A percentile compares a stretch with the other conserved stretches of the same genome.
Evolutionary conservation across 1,140 invertebrate species (phyloP).

Genomic region (Prorops nasuta): DNA sequence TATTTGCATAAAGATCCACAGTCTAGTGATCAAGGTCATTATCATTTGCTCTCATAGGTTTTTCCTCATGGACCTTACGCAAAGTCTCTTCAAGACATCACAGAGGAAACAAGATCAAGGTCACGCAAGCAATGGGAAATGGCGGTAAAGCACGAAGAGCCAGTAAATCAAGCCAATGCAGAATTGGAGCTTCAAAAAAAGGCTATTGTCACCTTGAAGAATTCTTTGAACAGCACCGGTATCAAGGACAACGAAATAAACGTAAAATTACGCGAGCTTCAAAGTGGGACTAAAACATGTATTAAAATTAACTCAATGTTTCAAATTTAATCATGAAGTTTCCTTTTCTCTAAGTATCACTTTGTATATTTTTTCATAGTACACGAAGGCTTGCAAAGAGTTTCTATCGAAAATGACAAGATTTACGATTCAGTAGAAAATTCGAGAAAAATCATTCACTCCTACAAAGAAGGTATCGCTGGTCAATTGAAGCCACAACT

Average conservation of each 20-base stretch:
- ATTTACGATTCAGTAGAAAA: conserved; percentile 40
- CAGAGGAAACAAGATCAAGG: conserved; percentile 52
- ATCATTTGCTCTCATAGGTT: conserved; percentile 21
- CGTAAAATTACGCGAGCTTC: conserved; percentile 50
- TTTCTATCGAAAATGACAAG: conserved; percentile 29
- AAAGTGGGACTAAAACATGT: conserved; percentile 39
- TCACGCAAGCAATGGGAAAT: conserved; percentile 50
- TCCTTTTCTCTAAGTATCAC: too few relatives aligned
- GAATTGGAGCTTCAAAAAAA: conserved; percentile 52
- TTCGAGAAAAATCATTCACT: conserved; percentile 50
- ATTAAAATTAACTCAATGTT: too few relatives aligned
- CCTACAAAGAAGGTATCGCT: conserved; percentile 43
- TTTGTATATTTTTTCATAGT: conserved; percentile 29
- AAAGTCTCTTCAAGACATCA: conserved; percentile 43
- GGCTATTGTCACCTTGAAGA: conserved; percentile 53
- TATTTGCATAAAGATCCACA: too few relatives aligned
- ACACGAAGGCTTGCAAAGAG: conserved; percentile 29
- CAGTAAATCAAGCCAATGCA: conserved; percentile 27
- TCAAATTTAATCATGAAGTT: neutral
- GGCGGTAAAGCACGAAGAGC: conserved; percentile 43
- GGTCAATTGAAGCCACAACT: conserved; percentile 54
- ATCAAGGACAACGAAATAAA: conserved; percentile 59
- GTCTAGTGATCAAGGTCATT: conserved; percentile 1
- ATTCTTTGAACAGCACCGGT: conserved; percentile 56
- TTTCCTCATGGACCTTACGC: conserved; percentile 40